These are phyloP conservation scores for Caenorhabditis sinica DNA, from an alignment of 2,888 invertebrate species.

Conservation along the genomic window DNA sequence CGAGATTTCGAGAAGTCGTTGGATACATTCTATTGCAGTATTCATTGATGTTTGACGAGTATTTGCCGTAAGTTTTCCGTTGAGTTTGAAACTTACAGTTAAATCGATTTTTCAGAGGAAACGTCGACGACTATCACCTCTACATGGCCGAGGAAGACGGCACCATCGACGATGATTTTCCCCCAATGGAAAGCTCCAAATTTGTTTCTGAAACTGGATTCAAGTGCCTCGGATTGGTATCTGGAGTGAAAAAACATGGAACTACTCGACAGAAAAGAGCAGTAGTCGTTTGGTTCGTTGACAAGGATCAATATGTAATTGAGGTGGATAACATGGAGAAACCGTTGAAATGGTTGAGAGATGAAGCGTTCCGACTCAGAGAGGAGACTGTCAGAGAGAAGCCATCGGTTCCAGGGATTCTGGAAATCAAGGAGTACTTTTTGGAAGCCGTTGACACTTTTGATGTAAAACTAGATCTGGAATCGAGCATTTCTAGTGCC, in stretches of 20 bases:
- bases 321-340: conserved; percentile 68
- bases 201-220: conserved; percentile 71
- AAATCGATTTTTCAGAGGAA: conserved; percentile 51
- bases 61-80: conserved; percentile 55
- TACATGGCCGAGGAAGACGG: conserved; percentile 74
- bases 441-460: conserved; percentile 70
- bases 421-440: conserved; percentile 68
- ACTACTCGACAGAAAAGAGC: conserved; percentile 41
- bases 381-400: conserved; percentile 21
- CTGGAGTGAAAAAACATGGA: conserved; percentile 42
- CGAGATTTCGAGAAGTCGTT: conserved; percentile 66
- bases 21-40: conserved; percentile 62
- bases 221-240: conserved; percentile 58
- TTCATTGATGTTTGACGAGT: conserved; percentile 34
- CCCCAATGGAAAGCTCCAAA: conserved; percentile 69
- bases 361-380: conserved; percentile 60
- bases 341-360: conserved; percentile 68
- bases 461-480: conserved; percentile 66
- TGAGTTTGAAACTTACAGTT: too few species aligned
- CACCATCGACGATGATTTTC: conserved; percentile 72
- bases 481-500: conserved; percentile 62
- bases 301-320: conserved; percentile 60
- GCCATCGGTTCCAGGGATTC: conserved; percentile 1
- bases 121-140: conserved; percentile 69
- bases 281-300: conserved; percentile 59